Percentiles rank a stretch among this genome's conserved stretches.
Evolutionary conservation across 2,888 invertebrate species (phyloP).

Genomic region (Tetropium fuscum): DNA sequence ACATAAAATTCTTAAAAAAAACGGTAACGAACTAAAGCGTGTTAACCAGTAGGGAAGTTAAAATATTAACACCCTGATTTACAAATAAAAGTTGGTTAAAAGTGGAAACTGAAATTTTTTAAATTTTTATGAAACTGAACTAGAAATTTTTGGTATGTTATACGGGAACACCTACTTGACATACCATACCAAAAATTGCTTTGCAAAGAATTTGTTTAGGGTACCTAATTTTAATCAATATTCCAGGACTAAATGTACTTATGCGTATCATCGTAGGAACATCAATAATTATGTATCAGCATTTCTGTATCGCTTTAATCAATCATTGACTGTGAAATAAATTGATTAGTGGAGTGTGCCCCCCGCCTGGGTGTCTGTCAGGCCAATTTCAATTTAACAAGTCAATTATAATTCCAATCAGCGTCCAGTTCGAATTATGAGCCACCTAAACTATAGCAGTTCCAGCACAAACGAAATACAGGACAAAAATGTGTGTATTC

Average conservation of each 20-base stretch:
- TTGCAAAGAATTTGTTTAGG: too few species aligned
- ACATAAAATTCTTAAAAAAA: neutral
- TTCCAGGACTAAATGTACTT: too few species aligned
- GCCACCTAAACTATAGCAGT: slow-evolving; percentile 12
- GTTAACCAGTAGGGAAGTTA: neutral
- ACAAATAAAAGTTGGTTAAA: too few species aligned
- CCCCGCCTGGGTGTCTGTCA: slow-evolving; percentile 60
- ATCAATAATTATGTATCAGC: slow-evolving; percentile 61
- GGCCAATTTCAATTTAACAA: slow-evolving; percentile 66
- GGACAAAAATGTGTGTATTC: too few species aligned
- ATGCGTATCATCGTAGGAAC: slow-evolving; percentile 49
- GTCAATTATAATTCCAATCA: slow-evolving; percentile 64
- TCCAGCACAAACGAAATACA: slow-evolving; percentile 2
- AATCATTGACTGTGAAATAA: slow-evolving; percentile 63
- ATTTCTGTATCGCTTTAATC: slow-evolving; percentile 63
- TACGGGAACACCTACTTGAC: too few species aligned
- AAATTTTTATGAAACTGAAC: too few species aligned
- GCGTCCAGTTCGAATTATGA: slow-evolving; percentile 23
- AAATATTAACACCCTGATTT: too few species aligned
- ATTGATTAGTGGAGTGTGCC: slow-evolving; percentile 62
- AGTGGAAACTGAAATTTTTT: too few species aligned
- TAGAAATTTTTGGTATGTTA: too few species aligned
- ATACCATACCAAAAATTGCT: too few species aligned
- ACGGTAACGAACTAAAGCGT: neutral
- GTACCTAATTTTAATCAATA: too few species aligned